Percentiles rank a stretch among this genome's conserved stretches.
These are phyloP conservation scores for Chaetura pelagica DNA, from an alignment of 2,113 vertebrate species.

Conservation along the genomic window DNA sequence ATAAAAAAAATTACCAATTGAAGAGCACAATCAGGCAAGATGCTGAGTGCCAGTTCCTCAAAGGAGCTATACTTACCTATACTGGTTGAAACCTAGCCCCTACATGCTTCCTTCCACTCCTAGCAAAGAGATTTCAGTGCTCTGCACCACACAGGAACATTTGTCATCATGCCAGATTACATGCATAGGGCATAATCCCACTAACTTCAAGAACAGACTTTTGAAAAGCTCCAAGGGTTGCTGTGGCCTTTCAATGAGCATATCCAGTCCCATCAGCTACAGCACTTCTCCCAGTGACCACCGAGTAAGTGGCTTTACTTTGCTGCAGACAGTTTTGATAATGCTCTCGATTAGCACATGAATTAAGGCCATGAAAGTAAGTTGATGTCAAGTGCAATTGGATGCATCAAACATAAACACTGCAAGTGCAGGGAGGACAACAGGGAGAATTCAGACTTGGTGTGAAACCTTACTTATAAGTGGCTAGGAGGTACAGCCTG, in stretches of 20 bases:
- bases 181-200: not conserved
- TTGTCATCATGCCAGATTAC: not conserved
- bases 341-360: not conserved
- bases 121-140: not conserved
- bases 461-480: not conserved
- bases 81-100: not conserved
- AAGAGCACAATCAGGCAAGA: not conserved
- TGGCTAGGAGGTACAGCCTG: not conserved
- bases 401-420: accelerated
- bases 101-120: not conserved
- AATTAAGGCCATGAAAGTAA: not conserved
- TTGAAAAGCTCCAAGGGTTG: not conserved
- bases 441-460: not conserved
- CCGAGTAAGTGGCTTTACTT: not conserved
- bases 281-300: not conserved
- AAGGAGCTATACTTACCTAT: not conserved
- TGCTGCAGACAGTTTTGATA: not conserved
- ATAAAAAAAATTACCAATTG: not conserved
- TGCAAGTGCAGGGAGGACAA: not conserved
- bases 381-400: accelerated
- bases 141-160: not conserved
- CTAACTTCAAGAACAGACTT: not conserved
- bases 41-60: conserved; percentile 59
- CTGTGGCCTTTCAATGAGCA: not conserved
- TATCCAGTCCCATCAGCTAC: not conserved